These are phyloP conservation scores for Dendrocincla tyrannina DNA, from an alignment of 2,797 vertebrate genomes.

Conservation along the genomic window DNA sequence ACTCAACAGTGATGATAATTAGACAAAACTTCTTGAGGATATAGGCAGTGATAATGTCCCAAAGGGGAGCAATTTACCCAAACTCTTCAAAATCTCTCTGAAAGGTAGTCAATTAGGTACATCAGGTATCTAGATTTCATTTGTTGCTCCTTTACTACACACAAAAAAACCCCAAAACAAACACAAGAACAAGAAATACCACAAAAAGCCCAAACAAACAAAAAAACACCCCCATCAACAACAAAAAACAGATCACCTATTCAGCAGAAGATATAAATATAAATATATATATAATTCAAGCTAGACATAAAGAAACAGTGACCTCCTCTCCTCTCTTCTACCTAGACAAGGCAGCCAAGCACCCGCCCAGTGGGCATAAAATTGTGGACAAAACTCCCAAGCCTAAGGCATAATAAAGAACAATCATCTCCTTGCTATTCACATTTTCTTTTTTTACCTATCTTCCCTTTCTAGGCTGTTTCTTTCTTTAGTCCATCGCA, in stretches of 20 bases:
- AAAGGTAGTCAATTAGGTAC: background rate
- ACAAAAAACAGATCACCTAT: background rate
- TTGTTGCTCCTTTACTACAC: background rate
- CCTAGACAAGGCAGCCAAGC: background rate
- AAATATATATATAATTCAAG: background rate
- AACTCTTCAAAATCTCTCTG: background rate
- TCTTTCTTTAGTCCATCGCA: background rate
- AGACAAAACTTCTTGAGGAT: background rate
- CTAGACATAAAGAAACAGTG: background rate
- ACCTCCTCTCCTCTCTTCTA: background rate
- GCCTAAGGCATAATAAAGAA: background rate
- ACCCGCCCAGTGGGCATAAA: background rate
- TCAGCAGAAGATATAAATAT: background rate
- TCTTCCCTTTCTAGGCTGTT: background rate
- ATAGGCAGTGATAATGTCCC: background rate
- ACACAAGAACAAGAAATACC: background rate
- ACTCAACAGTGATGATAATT: background rate
- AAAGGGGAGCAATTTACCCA: background rate
- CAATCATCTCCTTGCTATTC: background rate
- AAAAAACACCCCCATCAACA: background rate
- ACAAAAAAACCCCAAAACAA: background rate
- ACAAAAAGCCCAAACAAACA: background rate
- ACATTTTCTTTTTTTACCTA: background rate
- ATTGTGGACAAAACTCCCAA: accelerated
- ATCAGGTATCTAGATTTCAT: background rate